These are phyloP conservation scores for Eulemur coronatus DNA, from an alignment of 2,797 vertebrate species.

Conservation along the genomic window DNA sequence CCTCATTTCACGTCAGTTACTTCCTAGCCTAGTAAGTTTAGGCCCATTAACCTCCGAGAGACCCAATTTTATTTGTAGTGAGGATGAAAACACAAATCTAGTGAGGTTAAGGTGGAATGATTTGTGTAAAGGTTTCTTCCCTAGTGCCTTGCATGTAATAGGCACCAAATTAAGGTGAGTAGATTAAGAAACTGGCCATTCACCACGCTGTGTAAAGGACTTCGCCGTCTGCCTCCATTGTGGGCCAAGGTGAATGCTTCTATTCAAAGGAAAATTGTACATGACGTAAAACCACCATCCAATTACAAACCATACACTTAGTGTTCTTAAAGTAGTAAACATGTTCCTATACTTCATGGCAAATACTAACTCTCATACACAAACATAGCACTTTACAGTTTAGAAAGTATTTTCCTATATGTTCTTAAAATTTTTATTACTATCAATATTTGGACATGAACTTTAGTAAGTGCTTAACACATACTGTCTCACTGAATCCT, in stretches of 20 bases:
- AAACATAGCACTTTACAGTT: neutral
- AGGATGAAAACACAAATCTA: neutral
- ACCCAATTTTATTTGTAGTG: neutral
- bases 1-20: neutral
- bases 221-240: neutral
- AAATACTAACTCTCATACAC: neutral
- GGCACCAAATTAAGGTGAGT: neutral
- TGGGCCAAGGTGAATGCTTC: neutral
- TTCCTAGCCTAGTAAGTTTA: neutral
- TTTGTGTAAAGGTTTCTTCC: neutral
- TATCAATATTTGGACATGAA: neutral
- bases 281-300: neutral
- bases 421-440: neutral
- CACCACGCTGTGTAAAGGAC: rapidly evolving
- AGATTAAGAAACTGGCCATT: neutral
- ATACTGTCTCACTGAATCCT: neutral
- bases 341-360: neutral
- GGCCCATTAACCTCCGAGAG: neutral
- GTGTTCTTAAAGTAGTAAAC: neutral
- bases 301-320: neutral
- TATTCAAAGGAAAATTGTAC: neutral
- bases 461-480: neutral
- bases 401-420: neutral
- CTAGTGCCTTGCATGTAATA: too few species aligned
- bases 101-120: neutral